Evolutionary conservation across 2,113 vertebrate genomes (phyloP).

Genomic region (Garra rufa): DNA sequence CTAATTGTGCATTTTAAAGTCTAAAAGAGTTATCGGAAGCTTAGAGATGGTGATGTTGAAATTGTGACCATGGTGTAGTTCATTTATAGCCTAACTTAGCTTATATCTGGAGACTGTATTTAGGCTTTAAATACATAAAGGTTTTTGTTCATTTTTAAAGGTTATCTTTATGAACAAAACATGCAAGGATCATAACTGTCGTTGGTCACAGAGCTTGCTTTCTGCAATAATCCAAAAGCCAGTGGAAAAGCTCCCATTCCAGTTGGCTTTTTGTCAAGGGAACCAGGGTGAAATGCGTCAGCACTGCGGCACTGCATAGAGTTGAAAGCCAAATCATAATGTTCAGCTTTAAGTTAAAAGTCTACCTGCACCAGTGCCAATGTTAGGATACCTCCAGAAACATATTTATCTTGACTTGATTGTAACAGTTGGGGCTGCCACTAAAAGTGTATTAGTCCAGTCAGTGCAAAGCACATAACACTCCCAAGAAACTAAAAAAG

Average conservation of each 20-base stretch:
- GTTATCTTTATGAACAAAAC: not conserved
- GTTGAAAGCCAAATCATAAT: not conserved
- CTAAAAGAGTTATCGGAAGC: not conserved
- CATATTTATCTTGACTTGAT: not conserved
- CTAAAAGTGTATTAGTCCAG: not conserved
- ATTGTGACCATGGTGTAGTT: too few relatives aligned
- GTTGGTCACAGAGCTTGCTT: not conserved
- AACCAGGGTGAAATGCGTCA: not conserved
- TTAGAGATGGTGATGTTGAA: too few relatives aligned
- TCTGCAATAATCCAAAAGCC: not conserved
- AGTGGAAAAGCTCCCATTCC: not conserved
- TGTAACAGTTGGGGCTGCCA: not conserved
- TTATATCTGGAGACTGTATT: too few relatives aligned
- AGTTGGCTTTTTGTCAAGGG: not conserved
- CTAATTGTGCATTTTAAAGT: too few relatives aligned
- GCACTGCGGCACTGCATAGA: not conserved
- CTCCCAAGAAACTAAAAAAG: not conserved
- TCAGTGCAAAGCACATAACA: not conserved
- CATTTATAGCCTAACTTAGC: too few relatives aligned
- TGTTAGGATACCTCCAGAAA: not conserved
- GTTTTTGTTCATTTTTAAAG: too few relatives aligned
- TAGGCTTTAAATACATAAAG: too few relatives aligned
- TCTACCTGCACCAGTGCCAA: conserved; percentile 2
- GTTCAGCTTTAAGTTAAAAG: not conserved
- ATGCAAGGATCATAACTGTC: not conserved